Evolutionary conservation across 2,888 invertebrate genomes (phyloP).

Genomic region (Cheilosia grossa): DNA sequence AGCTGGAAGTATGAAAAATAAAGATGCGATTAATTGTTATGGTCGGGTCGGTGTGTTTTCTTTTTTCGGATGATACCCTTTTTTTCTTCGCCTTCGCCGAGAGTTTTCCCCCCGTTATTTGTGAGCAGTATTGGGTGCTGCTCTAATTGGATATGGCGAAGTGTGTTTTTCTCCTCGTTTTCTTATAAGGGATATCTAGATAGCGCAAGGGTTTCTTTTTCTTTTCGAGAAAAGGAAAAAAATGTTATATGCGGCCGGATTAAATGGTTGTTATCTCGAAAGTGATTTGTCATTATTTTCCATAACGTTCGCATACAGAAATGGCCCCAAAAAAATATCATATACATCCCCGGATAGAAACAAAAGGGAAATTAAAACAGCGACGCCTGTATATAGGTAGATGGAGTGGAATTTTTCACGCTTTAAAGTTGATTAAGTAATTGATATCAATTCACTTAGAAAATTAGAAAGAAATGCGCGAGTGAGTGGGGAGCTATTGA

Average conservation of each 20-base stretch:
- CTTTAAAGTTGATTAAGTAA: slow-evolving; percentile 73
- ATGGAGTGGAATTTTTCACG: slow-evolving; percentile 47
- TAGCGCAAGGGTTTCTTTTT: slow-evolving; percentile 53
- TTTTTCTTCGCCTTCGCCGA: slow-evolving; percentile 25
- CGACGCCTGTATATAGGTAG: background rate
- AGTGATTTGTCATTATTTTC: slow-evolving; percentile 75
- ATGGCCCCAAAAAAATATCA: slow-evolving; percentile 16
- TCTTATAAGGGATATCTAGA: slow-evolving; percentile 20
- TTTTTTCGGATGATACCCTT: slow-evolving; percentile 47
- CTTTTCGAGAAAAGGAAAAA: slow-evolving; percentile 30
- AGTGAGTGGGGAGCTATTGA: slow-evolving; percentile 54
- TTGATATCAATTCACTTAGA: slow-evolving; percentile 75
- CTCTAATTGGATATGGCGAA: slow-evolving; percentile 65
- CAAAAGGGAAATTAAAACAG: slow-evolving; percentile 18
- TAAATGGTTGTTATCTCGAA: slow-evolving; percentile 72
- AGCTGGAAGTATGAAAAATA: slow-evolving; percentile 69
- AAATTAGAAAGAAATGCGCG: slow-evolving; percentile 67
- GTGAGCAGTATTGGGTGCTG: slow-evolving; percentile 28
- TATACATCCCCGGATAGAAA: background rate
- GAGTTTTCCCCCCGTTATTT: background rate
- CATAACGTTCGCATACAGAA: slow-evolving; percentile 67
- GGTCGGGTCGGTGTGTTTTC: slow-evolving; percentile 51
- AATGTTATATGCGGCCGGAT: slow-evolving; percentile 64
- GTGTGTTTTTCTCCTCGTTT: slow-evolving; percentile 12
- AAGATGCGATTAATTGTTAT: slow-evolving; percentile 75